A percentile compares a stretch with the other conserved stretches of the same genome.
phyloP scores from a whole-genome alignment of 2,888 invertebrate genomes.

The Anorthoa munda region DNA sequence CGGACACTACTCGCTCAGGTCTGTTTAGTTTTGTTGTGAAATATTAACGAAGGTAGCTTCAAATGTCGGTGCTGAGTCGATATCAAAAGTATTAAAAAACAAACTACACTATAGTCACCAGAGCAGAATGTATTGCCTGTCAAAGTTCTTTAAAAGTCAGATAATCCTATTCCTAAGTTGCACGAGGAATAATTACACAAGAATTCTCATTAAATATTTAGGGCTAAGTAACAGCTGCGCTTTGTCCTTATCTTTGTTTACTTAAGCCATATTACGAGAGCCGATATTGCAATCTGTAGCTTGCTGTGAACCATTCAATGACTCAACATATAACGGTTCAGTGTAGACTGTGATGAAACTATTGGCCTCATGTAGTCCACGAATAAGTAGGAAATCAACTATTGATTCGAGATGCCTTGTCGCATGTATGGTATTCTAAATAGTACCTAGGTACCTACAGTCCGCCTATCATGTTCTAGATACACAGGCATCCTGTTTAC shows the following conservation, averaged over 20 bases:
- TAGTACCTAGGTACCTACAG: background rate
- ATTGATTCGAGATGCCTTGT: background rate
- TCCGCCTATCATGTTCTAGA: background rate
- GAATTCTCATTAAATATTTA: background rate
- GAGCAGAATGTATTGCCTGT: background rate
- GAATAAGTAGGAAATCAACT: conserved; percentile 10
- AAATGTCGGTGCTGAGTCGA: background rate
- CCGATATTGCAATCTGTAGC: conserved; percentile 23
- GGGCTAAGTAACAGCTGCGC: background rate
- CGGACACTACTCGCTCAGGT: conserved; percentile 68
- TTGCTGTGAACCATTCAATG: conserved; percentile 43
- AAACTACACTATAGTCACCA: background rate
- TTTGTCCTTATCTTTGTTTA: conserved; percentile 29
- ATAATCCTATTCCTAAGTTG: background rate
- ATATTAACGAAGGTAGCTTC: background rate
- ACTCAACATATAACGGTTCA: conserved; percentile 27
- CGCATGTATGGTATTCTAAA: background rate
- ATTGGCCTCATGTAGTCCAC: background rate
- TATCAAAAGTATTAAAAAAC: background rate
- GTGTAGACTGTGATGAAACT: conserved; percentile 34
- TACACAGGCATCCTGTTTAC: conserved; percentile 3
- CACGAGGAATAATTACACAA: background rate
- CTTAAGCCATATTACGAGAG: conserved; percentile 14
- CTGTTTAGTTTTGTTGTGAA: conserved; percentile 5
- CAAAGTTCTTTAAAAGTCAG: background rate